Base-by-base conservation (phyloP, 2,797 vertebrate species). In the Staurois parvus region DNA sequence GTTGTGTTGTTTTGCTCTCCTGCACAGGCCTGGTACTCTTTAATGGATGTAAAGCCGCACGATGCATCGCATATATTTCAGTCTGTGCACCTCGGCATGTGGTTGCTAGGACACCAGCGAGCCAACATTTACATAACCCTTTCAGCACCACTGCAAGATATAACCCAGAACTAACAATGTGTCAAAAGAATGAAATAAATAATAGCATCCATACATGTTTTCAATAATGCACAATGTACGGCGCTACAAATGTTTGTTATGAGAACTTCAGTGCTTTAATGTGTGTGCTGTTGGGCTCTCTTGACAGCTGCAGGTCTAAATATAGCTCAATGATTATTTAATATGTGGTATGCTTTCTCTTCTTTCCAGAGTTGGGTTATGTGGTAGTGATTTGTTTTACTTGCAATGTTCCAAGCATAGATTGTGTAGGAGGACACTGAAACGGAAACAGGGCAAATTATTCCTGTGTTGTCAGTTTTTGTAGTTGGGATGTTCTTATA, bases 111-210 rank as follows among this genome's bases (percentile, higher is more conserved):
- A 87, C 85, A 87, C 81, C 75, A 74, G 75, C 62, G 76, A 87
- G 81, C 85, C 56, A 86, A 86, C 81, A 79, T 87, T 87, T 83
- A 83, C 85, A 83, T 87, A 87, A 87, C 80, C 76, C 85, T 45
- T 82, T 86, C 80, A 74, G 40, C 72, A 72, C 80, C 74, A 48
- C 6, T 28, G 37, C 69, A 56, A 15, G 28, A 76, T 64, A 73
- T 21, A 52, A 82, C 10, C 29, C 67, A 81, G 73, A 64, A 42
- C 68, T 81, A 77, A 77, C 78, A 82, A 73, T 3, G 19, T n/a
- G 26, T 62, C 76, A 84, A 26, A 26, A 13, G 52, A 64, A 48
- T 45, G n/a, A 48, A 56, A n/a, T 30, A 52, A 59, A 32, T 28
- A 76, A 82, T n/a, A 17, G 26, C 70, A 62, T 66, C 34, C 19